Base-by-base conservation (phyloP, 2,113 vertebrate species). In the Symphodus melops region DNA sequence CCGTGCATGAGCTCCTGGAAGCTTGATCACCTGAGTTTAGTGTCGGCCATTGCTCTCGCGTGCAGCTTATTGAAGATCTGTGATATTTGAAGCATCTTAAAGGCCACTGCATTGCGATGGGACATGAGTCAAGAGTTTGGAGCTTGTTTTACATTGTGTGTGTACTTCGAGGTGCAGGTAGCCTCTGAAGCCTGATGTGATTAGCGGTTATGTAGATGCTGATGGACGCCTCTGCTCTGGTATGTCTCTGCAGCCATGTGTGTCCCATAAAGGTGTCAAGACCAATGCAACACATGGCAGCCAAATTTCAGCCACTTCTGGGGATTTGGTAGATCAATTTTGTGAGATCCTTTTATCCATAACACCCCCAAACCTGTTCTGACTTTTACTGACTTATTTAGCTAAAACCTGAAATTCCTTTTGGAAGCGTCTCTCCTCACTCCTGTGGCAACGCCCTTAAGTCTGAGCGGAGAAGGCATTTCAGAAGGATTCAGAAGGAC, bases 221-320 rank as follows among this genome's bases (percentile, higher is more conserved):
- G 42, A 52, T 79, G 79, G 77, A 84, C 71, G 62, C 60, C 68
- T 75, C 60, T 39, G 21, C 72, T 77, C 44, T 63, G 70, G 70
- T 73, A 59, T 59, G 70, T 73, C 60, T 88, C 77, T 68, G 51
- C 8, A n/a, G 69, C 66, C 88, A 86, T 82, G 57, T 90, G 88
- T 72, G 78, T 72, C 68, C 73, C 80, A 82, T 90, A 91, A 91
- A 90, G 82, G 86, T 89, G 88, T 89, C 85, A 84, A 48, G 23
- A 65, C 80, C 67, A 75, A 85, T 85, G 80, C 77, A 76, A 13
- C 81, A 77, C 72, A 66, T 73, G 73, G 72, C 62, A 73, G 76
- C 79, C 76, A 39, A 59, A 75, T 57, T 79, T 83, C 55, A 79
- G 54, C 75, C 59, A 28, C 77, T 67, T 67, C 63, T 65, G 51